Conservation (phyloP, 2,888 invertebrate species). For the Mallateleia sp. region DNA sequence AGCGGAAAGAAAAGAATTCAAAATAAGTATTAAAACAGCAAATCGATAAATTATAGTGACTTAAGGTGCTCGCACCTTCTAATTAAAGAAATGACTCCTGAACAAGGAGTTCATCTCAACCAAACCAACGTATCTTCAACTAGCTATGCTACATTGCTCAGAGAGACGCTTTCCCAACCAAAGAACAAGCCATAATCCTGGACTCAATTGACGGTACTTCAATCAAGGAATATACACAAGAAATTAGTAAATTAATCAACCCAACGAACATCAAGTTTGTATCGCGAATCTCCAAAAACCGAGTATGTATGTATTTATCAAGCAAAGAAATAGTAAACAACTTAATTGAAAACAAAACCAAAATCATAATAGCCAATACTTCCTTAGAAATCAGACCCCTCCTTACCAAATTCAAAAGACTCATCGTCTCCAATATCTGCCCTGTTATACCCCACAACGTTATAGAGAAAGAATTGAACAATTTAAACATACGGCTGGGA, state of each 20-base stretch:
- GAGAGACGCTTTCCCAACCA: no score
- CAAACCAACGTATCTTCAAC: no score
- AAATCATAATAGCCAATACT: conserved; percentile 35
- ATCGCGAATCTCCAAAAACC: conserved; percentile 48
- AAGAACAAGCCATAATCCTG: conserved; percentile 51
- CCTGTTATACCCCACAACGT: conserved; percentile 72
- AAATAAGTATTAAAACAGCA: no score
- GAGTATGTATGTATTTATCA: conserved; percentile 54
- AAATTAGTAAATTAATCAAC: conserved; percentile 7
- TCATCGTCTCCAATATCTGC: conserved; percentile 75
- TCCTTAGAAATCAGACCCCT: conserved; percentile 61
- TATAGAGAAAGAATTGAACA: conserved; percentile 60
- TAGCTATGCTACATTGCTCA: no score
- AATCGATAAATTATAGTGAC: no score
- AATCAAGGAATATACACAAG: conserved; percentile 41
- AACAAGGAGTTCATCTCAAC: no score
- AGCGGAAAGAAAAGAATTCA: no score
- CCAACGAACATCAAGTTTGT: conserved; percentile 33
- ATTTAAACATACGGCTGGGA: conserved; percentile 50
- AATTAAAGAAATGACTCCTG: no score
- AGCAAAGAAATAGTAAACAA: conserved; percentile 39
- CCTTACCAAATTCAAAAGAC: conserved; percentile 47
- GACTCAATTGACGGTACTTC: conserved; percentile 36
- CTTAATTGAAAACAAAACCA: conserved; percentile 33
- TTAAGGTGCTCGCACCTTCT: no score